phyloP scores from a whole-genome alignment of 2,888 invertebrate genomes.

The Chymomyza amoena region DNA sequence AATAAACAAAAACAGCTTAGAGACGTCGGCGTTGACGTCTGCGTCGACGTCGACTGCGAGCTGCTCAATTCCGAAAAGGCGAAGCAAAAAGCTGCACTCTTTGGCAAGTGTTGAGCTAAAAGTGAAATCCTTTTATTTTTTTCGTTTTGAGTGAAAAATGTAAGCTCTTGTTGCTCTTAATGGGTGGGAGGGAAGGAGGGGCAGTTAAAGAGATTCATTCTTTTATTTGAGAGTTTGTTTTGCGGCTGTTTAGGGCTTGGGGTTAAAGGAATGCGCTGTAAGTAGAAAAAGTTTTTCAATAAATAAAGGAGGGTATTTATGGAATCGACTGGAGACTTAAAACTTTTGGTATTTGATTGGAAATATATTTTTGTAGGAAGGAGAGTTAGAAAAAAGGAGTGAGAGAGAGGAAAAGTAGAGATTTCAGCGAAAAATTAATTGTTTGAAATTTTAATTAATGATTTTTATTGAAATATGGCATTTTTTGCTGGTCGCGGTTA shows the following conservation, averaged over 20 bases:
- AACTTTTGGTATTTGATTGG: neutral
- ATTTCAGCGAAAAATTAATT: too few species aligned
- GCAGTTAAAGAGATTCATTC: neutral
- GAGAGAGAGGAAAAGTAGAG: too few species aligned
- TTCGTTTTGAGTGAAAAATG: neutral
- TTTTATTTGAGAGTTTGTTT: neutral
- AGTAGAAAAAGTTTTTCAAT: neutral
- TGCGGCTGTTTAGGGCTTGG: neutral
- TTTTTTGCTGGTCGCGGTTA: too few species aligned
- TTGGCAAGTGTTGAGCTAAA: constrained; percentile 52
- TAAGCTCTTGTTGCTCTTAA: neutral
- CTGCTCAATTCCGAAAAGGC: neutral
- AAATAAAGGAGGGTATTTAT: neutral
- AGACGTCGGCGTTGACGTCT: neutral
- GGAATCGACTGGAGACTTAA: neutral
- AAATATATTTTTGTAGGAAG: too few species aligned
- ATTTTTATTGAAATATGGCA: too few species aligned
- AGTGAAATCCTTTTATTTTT: constrained; percentile 39
- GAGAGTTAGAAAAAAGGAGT: too few species aligned
- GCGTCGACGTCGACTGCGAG: constrained; percentile 4
- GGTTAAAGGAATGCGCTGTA: neutral
- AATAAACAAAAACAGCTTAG: constrained; percentile 16
- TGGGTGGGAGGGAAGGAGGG: neutral
- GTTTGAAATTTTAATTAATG: too few species aligned
- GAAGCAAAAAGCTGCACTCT: constrained; percentile 40